Base-by-base conservation (phyloP, 1,140 invertebrate species). In the Berghia stephanieae region DNA sequence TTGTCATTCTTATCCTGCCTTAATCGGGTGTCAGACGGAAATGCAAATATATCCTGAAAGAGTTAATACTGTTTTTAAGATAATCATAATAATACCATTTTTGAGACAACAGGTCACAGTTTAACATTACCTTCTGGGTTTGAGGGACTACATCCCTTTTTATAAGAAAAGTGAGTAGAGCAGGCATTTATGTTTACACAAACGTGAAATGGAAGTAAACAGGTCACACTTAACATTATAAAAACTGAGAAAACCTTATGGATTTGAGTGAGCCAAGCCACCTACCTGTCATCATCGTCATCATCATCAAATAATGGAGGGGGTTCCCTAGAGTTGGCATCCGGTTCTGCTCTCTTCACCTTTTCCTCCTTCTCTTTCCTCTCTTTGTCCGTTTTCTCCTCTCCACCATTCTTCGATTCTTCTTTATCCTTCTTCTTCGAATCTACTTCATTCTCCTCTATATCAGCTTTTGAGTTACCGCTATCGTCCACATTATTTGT, bases 281-380 rank as follows among this genome's bases (percentile, higher is more conserved):
- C 71, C 42, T n/a, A 81, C 80, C 78, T 79, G 46, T 84, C 80
- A 40, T 73, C 77, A 21, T 77, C 78, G 18, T 83, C 82, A 24
- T 79, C 78, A 60, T 79, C 80, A 74, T 84, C 85, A 63, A 79
- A 74, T 43, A 85, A 40, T 27, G 85, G 85, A 13, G 85, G 84
- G 0, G 85, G 85, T 67, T 83, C 84, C 57, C 71, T 31, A 27
- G 75, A 63, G 34, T 63, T 77, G 1, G 44, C 63, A 2, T 42
- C 60, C 13, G 18, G 27, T 16, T 16, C 13, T 16, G 44, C 66
- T 36, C 31, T 57, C 21, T 46, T 69, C 49, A 31, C 44, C 0
- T 10, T 43, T 73, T 66, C 69, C 16, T 66, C n/a, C 52, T 34
- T 66, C 24, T 66, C 70, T 36, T 77, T 43, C 43, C 74, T 63